Evolutionary conservation across 2,888 invertebrate species (phyloP).

Genomic region (Stegana nigrithorax): DNA sequence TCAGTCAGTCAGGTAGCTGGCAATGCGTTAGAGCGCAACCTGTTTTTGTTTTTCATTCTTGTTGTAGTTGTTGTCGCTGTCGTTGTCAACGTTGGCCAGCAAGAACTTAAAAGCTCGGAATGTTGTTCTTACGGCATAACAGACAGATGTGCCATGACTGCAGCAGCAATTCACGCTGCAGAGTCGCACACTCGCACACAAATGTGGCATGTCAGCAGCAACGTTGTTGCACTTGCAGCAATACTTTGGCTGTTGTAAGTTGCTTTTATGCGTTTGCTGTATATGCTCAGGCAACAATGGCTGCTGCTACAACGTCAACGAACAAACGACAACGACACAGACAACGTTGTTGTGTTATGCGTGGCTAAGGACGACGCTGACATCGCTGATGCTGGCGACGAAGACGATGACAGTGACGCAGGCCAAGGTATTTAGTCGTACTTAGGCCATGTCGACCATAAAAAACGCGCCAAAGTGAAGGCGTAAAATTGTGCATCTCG

Average conservation of each 20-base stretch:
- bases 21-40: conserved; percentile 11
- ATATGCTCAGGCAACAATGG: too few species aligned
- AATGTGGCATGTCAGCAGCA: background rate
- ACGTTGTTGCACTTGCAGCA: background rate
- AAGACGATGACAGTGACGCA: background rate
- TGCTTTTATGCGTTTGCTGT: background rate
- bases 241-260: background rate
- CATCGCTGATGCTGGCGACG: background rate
- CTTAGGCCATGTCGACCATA: background rate
- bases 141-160: background rate
- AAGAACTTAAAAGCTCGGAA: background rate
- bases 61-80: background rate
- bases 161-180: background rate
- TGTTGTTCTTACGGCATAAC: conserved; percentile 13
- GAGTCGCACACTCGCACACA: background rate
- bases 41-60: background rate
- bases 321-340: too few species aligned
- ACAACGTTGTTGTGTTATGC: too few species aligned
- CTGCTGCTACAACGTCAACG: too few species aligned
- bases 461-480: background rate
- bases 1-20: background rate
- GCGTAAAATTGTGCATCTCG: background rate
- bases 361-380: too few species aligned
- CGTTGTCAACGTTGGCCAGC: background rate
- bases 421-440: background rate